These are phyloP conservation scores for Allobates femoralis DNA, from an alignment of 2,797 vertebrate genomes.

Conservation along the genomic window DNA sequence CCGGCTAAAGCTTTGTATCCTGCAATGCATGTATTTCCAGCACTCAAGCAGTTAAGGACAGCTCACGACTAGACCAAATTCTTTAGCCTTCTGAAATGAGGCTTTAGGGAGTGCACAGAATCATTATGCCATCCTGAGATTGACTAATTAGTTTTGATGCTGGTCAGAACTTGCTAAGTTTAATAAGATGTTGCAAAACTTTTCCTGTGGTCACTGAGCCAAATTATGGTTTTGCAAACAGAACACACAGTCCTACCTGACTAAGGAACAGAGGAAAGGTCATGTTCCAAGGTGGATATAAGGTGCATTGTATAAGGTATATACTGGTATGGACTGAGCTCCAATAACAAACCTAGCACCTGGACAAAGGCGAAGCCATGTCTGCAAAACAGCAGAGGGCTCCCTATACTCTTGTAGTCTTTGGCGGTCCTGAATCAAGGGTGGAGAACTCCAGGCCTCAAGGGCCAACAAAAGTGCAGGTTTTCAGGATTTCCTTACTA, in stretches of 20 bases:
- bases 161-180: conserved; percentile 52
- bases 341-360: no score
- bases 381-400: no score
- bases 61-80: conserved; percentile 12
- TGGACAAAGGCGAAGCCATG: no score
- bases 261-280: conserved; percentile 4
- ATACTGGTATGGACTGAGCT: not conserved
- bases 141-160: conserved; percentile 51
- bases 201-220: conserved; percentile 49
- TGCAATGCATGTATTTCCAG: not conserved
- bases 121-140: conserved; percentile 36
- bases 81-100: conserved; percentile 20
- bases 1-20: not conserved
- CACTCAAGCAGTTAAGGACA: conserved; percentile 36
- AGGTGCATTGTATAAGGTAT: not conserved
- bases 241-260: not conserved
- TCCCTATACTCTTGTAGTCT: no score
- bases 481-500: no score
- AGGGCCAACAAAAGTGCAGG: no score
- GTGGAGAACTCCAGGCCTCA: no score
- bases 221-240: conserved; percentile 15
- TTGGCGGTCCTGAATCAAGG: no score
- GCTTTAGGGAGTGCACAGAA: conserved; percentile 50
- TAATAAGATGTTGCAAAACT: conserved; percentile 46
- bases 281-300: not conserved